phyloP scores from a whole-genome alignment of 2,888 invertebrate species.

The Lithosia quadra region DNA sequence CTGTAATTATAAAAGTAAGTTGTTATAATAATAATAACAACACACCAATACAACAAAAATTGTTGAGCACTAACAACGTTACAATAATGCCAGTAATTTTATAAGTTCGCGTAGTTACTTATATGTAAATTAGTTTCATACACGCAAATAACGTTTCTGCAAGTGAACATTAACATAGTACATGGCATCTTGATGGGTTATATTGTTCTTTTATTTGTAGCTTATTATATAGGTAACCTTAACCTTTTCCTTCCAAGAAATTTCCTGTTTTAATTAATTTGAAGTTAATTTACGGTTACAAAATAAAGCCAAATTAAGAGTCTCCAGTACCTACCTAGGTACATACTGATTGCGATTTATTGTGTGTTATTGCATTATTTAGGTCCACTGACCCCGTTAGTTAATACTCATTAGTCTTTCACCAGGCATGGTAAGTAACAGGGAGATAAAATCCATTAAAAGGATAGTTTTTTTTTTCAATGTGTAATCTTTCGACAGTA shows the following conservation, averaged over 20 bases:
- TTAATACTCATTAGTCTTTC: not conserved
- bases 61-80: slow-evolving; percentile 8
- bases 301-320: no score
- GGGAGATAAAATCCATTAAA: not conserved
- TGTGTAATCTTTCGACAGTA: no score
- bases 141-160: slow-evolving; percentile 31
- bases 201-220: slow-evolving; percentile 19
- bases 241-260: slow-evolving; percentile 1
- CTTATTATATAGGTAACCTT: slow-evolving; percentile 9
- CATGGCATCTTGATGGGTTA: slow-evolving; percentile 12
- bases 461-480: no score
- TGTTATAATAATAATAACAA: not conserved
- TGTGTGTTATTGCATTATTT: not conserved
- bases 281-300: no score
- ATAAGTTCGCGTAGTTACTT: slow-evolving; percentile 17
- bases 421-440: no score
- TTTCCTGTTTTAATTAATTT: not conserved
- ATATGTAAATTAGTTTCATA: slow-evolving; percentile 24
- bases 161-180: slow-evolving; percentile 21
- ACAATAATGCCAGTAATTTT: slow-evolving; percentile 25
- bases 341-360: no score
- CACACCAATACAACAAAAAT: not conserved
- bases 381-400: no score
- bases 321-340: no score
- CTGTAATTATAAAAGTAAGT: no score